These are phyloP conservation scores for Drosophila monieri DNA, from an alignment of 2,888 invertebrate species.

Conservation along the genomic window DNA sequence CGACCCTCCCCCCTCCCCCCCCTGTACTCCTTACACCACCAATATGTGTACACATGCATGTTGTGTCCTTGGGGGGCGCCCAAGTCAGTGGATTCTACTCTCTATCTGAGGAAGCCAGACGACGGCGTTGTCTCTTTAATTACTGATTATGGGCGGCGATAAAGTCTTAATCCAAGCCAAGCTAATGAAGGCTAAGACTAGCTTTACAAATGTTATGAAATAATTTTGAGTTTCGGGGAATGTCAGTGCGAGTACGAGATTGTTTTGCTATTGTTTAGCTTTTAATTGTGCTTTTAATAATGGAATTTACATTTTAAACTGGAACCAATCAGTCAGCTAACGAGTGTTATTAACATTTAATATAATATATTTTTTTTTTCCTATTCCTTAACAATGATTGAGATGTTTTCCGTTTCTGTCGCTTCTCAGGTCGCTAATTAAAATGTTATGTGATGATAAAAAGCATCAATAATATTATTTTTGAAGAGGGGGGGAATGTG, in stretches of 20 bases:
- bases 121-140: no score
- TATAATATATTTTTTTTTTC: no score
- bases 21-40: background rate
- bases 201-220: background rate
- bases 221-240: background rate
- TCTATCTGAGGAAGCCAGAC: no score
- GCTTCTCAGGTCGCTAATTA: constrained; percentile 23
- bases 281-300: background rate
- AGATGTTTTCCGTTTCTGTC: constrained; percentile 5
- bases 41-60: background rate
- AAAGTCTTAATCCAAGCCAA: background rate
- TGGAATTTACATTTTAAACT: constrained; percentile 9
- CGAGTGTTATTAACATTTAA: constrained; percentile 13
- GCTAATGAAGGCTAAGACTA: background rate
- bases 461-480: constrained; percentile 11
- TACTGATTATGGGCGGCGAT: background rate
- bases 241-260: background rate
- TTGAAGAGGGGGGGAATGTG: background rate
- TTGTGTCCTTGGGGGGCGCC: no score
- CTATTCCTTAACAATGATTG: background rate
- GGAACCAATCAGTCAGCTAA: constrained; percentile 1
- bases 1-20: background rate
- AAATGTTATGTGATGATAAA: constrained; percentile 19
- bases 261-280: constrained; percentile 4
- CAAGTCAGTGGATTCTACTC: no score